These are phyloP conservation scores for Catharus minimus DNA, from an alignment of 2,113 vertebrate genomes.

Conservation along the genomic window DNA sequence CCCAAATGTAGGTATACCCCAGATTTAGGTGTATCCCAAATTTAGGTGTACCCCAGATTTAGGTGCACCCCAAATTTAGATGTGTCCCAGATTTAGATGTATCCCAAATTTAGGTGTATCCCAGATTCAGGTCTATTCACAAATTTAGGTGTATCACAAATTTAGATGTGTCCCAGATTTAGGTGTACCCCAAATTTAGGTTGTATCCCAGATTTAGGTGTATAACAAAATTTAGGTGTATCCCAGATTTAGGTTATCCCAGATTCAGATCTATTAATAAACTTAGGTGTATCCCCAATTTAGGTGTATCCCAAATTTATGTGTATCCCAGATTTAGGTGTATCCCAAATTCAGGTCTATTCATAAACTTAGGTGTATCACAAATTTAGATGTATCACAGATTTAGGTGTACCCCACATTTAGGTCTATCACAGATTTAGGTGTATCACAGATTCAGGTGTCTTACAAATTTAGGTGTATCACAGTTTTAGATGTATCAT, in stretches of 20 bases:
- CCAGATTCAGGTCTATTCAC: not conserved
- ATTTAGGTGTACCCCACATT: too few species aligned
- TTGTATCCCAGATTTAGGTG: not conserved
- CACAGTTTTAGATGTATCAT: not conserved
- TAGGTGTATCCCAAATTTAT: too few species aligned
- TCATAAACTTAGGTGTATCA: too few species aligned
- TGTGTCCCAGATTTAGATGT: accelerated
- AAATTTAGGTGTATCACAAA: accelerated
- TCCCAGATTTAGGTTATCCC: not conserved
- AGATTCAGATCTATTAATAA: too few species aligned
- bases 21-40: accelerated
- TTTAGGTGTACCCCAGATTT: not conserved
- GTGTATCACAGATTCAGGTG: not conserved
- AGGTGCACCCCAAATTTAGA: not conserved
- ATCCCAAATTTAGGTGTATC: not conserved
- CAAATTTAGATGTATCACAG: too few species aligned
- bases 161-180: not conserved
- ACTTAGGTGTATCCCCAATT: too few species aligned
- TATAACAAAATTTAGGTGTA: too few species aligned
- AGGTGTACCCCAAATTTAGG: accelerated
- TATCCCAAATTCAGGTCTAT: too few species aligned
- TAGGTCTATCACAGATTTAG: not conserved
- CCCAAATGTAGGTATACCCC: not conserved
- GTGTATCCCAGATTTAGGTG: not conserved
- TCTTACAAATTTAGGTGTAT: too few species aligned